A percentile compares a stretch with the other conserved stretches of the same genome.
These are phyloP conservation scores for Pachycephus smyrnensis DNA, from an alignment of 2,888 invertebrate genomes.

Conservation along the genomic window DNA sequence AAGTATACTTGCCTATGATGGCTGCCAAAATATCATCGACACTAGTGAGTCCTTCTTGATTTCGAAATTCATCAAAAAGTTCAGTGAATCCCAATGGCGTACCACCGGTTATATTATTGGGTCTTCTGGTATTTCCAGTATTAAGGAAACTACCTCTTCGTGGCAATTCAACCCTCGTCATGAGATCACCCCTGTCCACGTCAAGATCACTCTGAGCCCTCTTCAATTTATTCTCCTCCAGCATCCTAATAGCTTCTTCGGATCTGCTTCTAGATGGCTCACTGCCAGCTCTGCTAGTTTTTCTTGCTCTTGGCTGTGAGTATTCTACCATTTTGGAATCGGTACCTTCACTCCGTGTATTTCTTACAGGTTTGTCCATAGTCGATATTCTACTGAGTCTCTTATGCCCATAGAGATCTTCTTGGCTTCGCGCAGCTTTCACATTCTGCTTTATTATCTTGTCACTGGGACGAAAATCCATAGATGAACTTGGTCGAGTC, in stretches of 20 bases:
- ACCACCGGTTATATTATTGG: slow-evolving; percentile 73
- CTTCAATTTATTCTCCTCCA: slow-evolving; percentile 64
- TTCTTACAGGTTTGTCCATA: slow-evolving; percentile 52
- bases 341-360: slow-evolving; percentile 22
- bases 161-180: slow-evolving; percentile 88
- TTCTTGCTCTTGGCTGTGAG: slow-evolving; percentile 40
- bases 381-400: slow-evolving; percentile 47
- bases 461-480: background rate
- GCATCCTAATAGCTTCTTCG: slow-evolving; percentile 38
- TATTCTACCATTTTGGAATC: slow-evolving; percentile 19
- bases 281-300: slow-evolving; percentile 60
- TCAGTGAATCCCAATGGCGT: slow-evolving; percentile 89
- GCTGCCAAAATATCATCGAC: slow-evolving; percentile 89
- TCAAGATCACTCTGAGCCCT: slow-evolving; percentile 67
- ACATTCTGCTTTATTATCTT: background rate
- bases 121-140: slow-evolving; percentile 82
- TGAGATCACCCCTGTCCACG: slow-evolving; percentile 80
- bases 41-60: slow-evolving; percentile 89
- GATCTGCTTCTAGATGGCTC: slow-evolving; percentile 57
- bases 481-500: background rate
- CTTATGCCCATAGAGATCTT: slow-evolving; percentile 25
- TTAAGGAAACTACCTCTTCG: slow-evolving; percentile 88
- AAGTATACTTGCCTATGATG: slow-evolving; percentile 72
- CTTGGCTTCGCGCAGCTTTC: slow-evolving; percentile 24
- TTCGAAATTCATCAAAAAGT: slow-evolving; percentile 87